Percentiles rank a stretch among this genome's conserved stretches.
These are phyloP conservation scores for Thalassoma bifasciatum DNA, from an alignment of 2,113 vertebrate genomes.

Conservation along the genomic window DNA sequence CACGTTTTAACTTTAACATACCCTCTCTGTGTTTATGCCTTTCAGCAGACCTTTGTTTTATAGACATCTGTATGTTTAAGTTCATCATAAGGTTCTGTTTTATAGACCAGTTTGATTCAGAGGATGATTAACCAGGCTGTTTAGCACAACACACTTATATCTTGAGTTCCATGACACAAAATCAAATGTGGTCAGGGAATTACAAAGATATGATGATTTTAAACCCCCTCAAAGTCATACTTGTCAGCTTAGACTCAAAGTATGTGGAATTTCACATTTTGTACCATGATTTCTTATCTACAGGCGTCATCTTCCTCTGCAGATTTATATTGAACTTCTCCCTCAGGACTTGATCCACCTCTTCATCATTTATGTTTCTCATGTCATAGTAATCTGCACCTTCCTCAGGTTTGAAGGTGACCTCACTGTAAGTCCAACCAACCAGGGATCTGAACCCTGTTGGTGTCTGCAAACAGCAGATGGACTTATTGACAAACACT, in stretches of 20 bases:
- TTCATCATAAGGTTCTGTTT: no score
- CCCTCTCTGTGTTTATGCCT: no score
- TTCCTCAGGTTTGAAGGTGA: conserved; percentile 86
- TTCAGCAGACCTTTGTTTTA: no score
- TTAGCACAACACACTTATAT: no score
- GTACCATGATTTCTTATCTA: conserved; percentile 60
- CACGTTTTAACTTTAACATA: no score
- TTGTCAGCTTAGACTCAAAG: no score
- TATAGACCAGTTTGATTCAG: no score
- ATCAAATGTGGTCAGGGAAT: no score
- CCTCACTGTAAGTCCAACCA: conserved; percentile 85
- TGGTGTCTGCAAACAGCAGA: conserved; percentile 86
- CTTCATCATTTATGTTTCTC: conserved; percentile 79
- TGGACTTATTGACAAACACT: conserved; percentile 86
- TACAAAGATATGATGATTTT: no score
- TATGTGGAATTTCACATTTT: conserved; percentile 48
- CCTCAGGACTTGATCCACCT: conserved; percentile 83
- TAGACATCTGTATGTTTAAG: no score
- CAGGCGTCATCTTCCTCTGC: conserved; percentile 80
- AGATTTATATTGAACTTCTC: conserved; percentile 84
- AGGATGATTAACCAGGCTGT: no score
- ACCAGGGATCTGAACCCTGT: conserved; percentile 84
- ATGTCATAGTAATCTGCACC: conserved; percentile 84
- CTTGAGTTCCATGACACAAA: no score
- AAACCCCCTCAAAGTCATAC: background rate